These are phyloP conservation scores for Anaspis maculata DNA, from an alignment of 2,888 invertebrate genomes.

Conservation along the genomic window DNA sequence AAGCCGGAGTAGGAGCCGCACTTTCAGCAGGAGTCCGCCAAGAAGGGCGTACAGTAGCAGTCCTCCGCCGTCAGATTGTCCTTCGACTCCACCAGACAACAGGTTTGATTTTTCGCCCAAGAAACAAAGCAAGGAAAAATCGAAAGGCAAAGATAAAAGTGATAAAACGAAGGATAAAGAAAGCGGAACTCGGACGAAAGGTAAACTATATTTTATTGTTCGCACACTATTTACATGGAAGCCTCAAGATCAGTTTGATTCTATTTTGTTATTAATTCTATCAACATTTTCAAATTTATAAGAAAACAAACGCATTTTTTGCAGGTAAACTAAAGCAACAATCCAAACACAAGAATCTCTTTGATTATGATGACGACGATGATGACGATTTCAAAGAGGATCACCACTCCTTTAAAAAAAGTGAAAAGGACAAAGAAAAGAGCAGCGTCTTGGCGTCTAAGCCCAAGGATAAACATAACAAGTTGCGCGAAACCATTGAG, in stretches of 20 bases:
- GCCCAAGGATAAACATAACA: conserved; percentile 40
- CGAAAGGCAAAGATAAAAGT: neutral
- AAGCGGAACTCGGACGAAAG: too few species aligned
- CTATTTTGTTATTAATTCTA: neutral
- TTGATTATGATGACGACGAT: conserved; percentile 24
- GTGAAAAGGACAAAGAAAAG: conserved; percentile 1
- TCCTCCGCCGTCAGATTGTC: conserved; percentile 35
- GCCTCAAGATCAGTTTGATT: too few species aligned
- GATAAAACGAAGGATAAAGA: too few species aligned
- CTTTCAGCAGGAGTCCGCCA: conserved; percentile 25
- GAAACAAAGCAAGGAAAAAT: conserved; percentile 12
- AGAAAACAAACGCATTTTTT: conserved; percentile 7
- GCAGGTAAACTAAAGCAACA: conserved; percentile 27
- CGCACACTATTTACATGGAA: too few species aligned
- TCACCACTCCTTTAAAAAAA: too few species aligned
- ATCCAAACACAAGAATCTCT: conserved; percentile 29
- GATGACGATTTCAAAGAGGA: conserved; percentile 4
- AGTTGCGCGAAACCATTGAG: conserved; percentile 49
- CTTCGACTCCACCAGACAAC: conserved; percentile 35
- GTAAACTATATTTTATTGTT: too few species aligned
- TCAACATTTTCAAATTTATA: too few species aligned
- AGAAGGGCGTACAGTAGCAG: conserved; percentile 31
- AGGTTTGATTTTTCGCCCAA: conserved; percentile 23
- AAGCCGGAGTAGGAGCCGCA: conserved; percentile 20
- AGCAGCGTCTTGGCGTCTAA: conserved; percentile 17